These are phyloP conservation scores for Eristalinus sepulchralis DNA, from an alignment of 2,888 invertebrate species.

Conservation along the genomic window DNA sequence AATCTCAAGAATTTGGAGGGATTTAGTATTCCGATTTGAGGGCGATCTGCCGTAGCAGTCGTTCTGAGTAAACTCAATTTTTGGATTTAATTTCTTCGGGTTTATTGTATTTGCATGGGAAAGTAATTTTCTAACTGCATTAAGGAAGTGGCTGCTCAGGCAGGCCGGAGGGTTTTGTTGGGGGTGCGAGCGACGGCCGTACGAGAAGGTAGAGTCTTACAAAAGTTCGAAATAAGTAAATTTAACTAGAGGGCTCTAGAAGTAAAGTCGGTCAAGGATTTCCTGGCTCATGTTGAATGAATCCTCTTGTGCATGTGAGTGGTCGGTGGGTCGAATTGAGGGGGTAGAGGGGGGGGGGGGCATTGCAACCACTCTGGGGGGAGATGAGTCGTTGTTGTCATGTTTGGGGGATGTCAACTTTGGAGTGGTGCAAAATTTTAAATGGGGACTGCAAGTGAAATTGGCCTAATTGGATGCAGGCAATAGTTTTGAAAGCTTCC, in stretches of 20 bases:
- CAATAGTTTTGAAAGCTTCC: background rate
- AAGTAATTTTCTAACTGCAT: constrained; percentile 37
- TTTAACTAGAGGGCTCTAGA: background rate
- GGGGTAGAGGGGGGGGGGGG: too few relatives aligned
- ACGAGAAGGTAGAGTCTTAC: background rate
- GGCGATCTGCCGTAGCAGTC: background rate
- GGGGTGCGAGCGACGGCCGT: background rate
- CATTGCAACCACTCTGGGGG: background rate
- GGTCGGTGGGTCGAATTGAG: too few relatives aligned
- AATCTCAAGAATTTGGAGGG: background rate
- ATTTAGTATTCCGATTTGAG: constrained; percentile 25
- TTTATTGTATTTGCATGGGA: constrained; percentile 18
- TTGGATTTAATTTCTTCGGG: constrained; percentile 26
- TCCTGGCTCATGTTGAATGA: background rate
- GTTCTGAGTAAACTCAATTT: background rate
- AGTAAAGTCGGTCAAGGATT: background rate
- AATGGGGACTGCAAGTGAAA: background rate
- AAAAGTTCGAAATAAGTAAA: background rate
- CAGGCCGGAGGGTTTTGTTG: too few relatives aligned
- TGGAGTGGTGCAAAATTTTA: background rate
- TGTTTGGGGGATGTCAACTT: background rate
- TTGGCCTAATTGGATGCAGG: background rate
- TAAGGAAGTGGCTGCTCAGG: background rate
- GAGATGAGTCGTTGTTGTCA: background rate
- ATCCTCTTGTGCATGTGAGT: background rate